A percentile compares a stretch with the other conserved stretches of the same genome.
phyloP scores from a whole-genome alignment of 2,113 vertebrate genomes.

The Spheniscus mendiculus region DNA sequence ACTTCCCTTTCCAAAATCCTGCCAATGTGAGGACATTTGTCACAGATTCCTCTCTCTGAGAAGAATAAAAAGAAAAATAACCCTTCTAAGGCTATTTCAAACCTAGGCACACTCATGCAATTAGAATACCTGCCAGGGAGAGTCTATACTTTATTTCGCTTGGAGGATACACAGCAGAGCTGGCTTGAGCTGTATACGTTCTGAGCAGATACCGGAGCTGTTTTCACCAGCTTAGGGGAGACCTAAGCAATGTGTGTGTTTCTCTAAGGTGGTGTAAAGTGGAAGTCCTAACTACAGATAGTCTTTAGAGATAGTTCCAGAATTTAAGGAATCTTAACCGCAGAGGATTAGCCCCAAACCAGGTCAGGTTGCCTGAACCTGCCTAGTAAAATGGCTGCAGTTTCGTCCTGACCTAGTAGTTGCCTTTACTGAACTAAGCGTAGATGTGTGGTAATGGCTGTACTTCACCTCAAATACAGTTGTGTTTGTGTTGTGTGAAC shows the following conservation, averaged over 20 bases:
- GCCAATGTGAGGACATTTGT: not conserved
- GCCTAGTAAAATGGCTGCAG: too few relatives aligned
- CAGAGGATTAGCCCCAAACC: not conserved
- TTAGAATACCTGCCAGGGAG: not conserved
- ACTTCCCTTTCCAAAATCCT: not conserved
- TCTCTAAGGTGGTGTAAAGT: not conserved
- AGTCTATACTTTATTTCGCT: not conserved
- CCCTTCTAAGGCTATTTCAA: not conserved
- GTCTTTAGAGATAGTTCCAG: not conserved
- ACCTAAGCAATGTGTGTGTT: not conserved
- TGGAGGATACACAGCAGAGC: not conserved
- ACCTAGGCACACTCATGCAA: not conserved
- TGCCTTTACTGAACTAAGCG: not conserved
- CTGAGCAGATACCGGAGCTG: not conserved
- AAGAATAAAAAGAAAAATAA: not conserved
- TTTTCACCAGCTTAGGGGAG: not conserved
- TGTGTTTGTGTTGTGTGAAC: not conserved
- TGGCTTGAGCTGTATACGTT: not conserved
- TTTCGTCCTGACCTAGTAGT: not conserved
- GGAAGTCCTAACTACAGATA: not conserved
- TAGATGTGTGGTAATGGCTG: not conserved
- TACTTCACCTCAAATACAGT: not conserved
- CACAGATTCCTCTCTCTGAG: not conserved
- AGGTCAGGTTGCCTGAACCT: not conserved
- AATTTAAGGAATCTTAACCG: not conserved